Percentiles rank a stretch among this genome's conserved stretches.
Conservation (phyloP, 2,888 invertebrate genomes). For the Eristalis tenax region DNA sequence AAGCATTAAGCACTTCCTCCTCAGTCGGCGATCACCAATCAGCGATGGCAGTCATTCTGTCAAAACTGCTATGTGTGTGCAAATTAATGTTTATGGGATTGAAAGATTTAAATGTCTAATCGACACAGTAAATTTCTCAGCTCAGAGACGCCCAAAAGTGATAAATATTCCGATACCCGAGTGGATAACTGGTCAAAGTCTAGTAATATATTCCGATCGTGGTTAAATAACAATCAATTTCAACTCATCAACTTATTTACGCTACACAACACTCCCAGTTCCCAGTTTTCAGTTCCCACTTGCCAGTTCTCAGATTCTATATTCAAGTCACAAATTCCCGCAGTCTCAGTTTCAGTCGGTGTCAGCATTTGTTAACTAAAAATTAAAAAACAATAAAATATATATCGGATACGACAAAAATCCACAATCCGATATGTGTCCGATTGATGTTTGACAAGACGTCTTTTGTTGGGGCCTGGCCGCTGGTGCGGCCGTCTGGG, state of each 20-base stretch:
- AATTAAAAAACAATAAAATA: conserved; percentile 40
- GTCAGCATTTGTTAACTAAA: conserved; percentile 38
- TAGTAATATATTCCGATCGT: conserved; percentile 28
- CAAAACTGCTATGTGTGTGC: conserved; percentile 2
- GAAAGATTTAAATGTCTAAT: conserved; percentile 41
- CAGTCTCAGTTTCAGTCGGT: neutral
- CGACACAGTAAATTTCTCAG: conserved; percentile 23
- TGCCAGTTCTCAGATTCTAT: neutral
- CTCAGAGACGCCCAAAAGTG: neutral
- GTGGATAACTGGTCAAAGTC: neutral
- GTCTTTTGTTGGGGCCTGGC: conserved; percentile 36
- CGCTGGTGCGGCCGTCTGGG: neutral
- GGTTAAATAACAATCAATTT: conserved; percentile 48
- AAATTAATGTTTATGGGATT: conserved; percentile 19
- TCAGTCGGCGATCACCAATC: neutral
- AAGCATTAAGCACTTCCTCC: neutral
- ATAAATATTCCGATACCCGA: neutral
- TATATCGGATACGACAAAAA: neutral
- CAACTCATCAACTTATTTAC: conserved; percentile 24
- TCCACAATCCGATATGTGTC: conserved; percentile 1
- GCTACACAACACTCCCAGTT: conserved; percentile 31
- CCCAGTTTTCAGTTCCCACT: neutral
- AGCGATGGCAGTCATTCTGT: conserved; percentile 9
- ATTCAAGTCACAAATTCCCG: neutral
- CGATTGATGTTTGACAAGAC: conserved; percentile 57